A percentile compares a stretch with the other conserved stretches of the same genome.
These are phyloP conservation scores for Atherinosoma microstoma DNA, from an alignment of 2,797 vertebrate genomes.

Conservation along the genomic window DNA sequence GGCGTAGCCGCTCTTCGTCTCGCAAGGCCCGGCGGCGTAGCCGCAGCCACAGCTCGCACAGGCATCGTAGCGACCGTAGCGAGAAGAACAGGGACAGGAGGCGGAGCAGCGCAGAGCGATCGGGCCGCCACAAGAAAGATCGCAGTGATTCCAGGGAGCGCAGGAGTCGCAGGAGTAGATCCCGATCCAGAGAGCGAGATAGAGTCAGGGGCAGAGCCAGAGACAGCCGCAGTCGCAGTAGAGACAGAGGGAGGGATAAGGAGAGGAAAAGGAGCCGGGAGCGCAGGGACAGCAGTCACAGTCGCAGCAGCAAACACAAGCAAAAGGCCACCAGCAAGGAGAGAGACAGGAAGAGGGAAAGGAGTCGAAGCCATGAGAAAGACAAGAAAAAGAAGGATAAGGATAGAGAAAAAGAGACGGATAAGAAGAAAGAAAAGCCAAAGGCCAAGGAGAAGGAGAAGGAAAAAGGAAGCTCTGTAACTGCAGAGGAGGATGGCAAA, in stretches of 20 bases:
- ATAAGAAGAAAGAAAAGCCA: slow-evolving; percentile 86
- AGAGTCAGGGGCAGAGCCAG: slow-evolving; percentile 84
- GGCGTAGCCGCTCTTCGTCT: slow-evolving; percentile 90
- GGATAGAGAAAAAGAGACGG: slow-evolving; percentile 86
- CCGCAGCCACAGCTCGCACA: slow-evolving; percentile 90
- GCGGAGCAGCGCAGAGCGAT: slow-evolving; percentile 87
- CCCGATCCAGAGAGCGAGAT: slow-evolving; percentile 87
- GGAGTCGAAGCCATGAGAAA: slow-evolving; percentile 89
- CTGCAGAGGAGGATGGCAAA: slow-evolving; percentile 87
- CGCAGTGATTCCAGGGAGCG: slow-evolving; percentile 89
- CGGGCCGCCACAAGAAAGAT: slow-evolving; percentile 85
- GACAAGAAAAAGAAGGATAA: slow-evolving; percentile 90
- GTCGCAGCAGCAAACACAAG: slow-evolving; percentile 90
- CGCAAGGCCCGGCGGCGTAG: slow-evolving; percentile 89
- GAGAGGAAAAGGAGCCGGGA: slow-evolving; percentile 90
- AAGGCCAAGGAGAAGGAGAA: slow-evolving; percentile 82
- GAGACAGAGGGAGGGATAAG: slow-evolving; percentile 89
- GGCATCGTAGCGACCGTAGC: slow-evolving; percentile 86
- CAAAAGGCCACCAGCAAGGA: slow-evolving; percentile 93
- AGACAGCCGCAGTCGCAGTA: slow-evolving; percentile 86
- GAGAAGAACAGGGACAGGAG: slow-evolving; percentile 90
- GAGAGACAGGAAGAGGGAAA: slow-evolving; percentile 89
- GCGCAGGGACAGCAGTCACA: slow-evolving; percentile 86
- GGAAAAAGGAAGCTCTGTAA: slow-evolving; percentile 77
- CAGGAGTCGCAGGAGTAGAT: slow-evolving; percentile 85